Evolutionary conservation across 2,888 invertebrate species (phyloP).

Genomic region (Cotesia congregata): DNA sequence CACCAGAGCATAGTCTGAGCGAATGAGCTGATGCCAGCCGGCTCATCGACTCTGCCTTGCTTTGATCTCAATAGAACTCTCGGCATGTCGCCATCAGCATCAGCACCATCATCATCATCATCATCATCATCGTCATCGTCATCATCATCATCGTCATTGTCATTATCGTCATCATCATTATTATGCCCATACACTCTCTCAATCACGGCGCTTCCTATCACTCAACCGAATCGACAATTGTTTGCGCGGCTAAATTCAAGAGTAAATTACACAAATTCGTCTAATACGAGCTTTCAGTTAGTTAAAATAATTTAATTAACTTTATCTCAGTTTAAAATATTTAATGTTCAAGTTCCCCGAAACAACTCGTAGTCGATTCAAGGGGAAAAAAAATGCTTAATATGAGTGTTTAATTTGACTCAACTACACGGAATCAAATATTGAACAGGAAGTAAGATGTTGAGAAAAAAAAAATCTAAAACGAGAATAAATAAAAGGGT

Average conservation of each 20-base stretch:
- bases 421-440: neutral
- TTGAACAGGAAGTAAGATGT: neutral
- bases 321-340: neutral
- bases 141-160: neutral
- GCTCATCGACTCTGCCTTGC: neutral
- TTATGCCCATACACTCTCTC: neutral
- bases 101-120: neutral
- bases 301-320: neutral
- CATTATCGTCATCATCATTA: neutral
- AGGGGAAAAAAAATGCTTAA: neutral
- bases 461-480: neutral
- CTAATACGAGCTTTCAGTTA: neutral
- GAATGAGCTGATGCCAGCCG: neutral
- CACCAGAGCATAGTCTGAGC: neutral
- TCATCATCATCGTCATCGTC: neutral
- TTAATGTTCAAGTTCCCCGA: neutral
- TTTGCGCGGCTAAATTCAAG: neutral
- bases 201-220: neutral
- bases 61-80: constrained; percentile 24
- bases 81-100: neutral
- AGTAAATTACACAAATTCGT: neutral
- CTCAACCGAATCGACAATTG: neutral
- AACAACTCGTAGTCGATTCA: neutral
- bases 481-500: constrained; percentile 13
- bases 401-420: neutral